Conservation (phyloP, 2,113 vertebrate genomes). For the Coturnix japonica region DNA sequence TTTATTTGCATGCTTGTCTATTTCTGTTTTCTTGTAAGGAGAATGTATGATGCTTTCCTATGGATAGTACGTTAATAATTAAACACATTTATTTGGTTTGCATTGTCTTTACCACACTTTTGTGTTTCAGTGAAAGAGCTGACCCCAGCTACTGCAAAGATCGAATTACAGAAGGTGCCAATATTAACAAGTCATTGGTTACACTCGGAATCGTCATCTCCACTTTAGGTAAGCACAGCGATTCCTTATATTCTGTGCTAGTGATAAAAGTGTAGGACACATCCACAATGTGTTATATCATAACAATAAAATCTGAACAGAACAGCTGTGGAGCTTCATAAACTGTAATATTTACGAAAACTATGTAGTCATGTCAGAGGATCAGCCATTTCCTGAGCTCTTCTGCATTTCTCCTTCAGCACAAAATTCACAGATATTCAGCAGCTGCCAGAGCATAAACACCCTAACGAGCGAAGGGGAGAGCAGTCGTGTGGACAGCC, state of each 20-base stretch:
- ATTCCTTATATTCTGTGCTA: background rate
- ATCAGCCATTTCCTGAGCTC: background rate
- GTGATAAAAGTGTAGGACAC: background rate
- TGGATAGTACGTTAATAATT: background rate
- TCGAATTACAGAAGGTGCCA: slow-evolving; percentile 94
- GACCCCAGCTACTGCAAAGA: slow-evolving; percentile 94
- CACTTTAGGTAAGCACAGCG: slow-evolving; percentile 85
- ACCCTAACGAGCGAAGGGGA: slow-evolving; percentile 86
- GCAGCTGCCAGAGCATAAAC: slow-evolving; percentile 93
- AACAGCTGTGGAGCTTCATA: background rate
- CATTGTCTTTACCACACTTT: background rate
- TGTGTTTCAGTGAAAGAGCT: slow-evolving; percentile 88
- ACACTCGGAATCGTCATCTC: slow-evolving; percentile 98
- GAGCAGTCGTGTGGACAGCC: slow-evolving; percentile 73
- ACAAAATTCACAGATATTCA: slow-evolving; percentile 95
- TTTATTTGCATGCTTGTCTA: background rate
- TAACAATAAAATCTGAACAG: background rate
- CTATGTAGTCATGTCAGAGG: background rate
- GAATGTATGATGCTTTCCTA: background rate
- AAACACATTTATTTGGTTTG: background rate
- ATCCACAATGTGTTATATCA: accelerated
- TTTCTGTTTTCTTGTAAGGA: background rate
- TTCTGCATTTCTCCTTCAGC: slow-evolving; percentile 75
- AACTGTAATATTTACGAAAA: background rate
- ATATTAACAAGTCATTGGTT: slow-evolving; percentile 98